Conservation (phyloP, 2,888 invertebrate species). For the Plagodis dolabraria region DNA sequence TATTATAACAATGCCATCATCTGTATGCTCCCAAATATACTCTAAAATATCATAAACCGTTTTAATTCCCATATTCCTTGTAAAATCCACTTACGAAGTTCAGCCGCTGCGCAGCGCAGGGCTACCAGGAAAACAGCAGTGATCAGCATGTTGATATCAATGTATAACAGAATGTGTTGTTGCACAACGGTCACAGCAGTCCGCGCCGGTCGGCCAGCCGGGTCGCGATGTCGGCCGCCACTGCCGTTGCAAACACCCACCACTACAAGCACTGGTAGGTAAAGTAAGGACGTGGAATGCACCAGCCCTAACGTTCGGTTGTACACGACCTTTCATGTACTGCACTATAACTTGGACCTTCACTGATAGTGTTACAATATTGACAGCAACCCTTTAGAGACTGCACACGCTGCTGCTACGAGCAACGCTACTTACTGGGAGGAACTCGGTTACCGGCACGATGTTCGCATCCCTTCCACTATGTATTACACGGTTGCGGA, state of each 20-base stretch:
- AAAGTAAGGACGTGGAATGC: constrained; percentile 9
- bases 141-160: constrained; percentile 60
- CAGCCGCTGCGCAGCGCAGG: constrained; percentile 69
- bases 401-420: background rate
- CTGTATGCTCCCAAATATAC: background rate
- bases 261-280: constrained; percentile 37
- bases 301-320: constrained; percentile 10
- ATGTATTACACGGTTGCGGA: too few species aligned
- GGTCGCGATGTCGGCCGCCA: constrained; percentile 70
- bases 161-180: constrained; percentile 33
- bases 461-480: background rate
- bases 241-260: constrained; percentile 56
- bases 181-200: constrained; percentile 59
- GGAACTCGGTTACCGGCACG: background rate
- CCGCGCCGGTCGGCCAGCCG: constrained; percentile 67
- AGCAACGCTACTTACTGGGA: background rate
- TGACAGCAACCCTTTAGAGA: constrained; percentile 7
- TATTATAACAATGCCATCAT: too few species aligned
- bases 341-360: background rate
- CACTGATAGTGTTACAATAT: background rate
- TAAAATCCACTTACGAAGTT: constrained; percentile 70
- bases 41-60: background rate
- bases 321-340: background rate
- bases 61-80: background rate
- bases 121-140: constrained; percentile 60